Evolutionary conservation across 2,113 vertebrate species (phyloP).

Genomic region (Rhipidura dahli): DNA sequence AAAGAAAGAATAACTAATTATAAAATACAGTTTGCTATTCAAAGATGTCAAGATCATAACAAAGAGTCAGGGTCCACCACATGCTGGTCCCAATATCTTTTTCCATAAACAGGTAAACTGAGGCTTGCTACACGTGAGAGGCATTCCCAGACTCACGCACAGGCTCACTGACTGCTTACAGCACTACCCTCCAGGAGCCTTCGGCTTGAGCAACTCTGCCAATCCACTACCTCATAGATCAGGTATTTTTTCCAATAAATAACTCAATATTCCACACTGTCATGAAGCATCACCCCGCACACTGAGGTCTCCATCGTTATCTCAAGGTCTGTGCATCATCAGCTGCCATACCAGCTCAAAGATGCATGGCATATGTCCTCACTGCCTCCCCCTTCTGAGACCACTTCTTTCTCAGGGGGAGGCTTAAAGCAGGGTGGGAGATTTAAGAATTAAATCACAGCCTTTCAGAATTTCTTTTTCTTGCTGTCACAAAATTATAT

Average conservation of each 20-base stretch:
- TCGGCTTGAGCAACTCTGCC: not conserved
- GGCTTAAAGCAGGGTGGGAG: not conserved
- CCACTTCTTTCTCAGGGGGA: not conserved
- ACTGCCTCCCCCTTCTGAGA: not conserved
- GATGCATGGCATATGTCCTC: not conserved
- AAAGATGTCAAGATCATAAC: not conserved
- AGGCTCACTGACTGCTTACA: not conserved
- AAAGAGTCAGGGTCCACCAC: not conserved
- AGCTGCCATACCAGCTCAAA: not conserved
- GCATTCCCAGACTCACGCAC: not conserved
- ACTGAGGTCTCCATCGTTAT: not conserved
- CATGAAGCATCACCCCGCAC: not conserved
- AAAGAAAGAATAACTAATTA: not conserved
- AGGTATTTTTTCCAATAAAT: not conserved
- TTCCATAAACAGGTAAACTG: not conserved
- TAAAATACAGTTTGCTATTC: not conserved
- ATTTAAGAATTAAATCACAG: not conserved
- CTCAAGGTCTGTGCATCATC: not conserved
- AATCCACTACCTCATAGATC: not conserved
- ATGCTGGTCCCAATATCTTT: fast-evolving
- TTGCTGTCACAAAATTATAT: not conserved
- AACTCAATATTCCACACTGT: not conserved
- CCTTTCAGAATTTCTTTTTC: not conserved
- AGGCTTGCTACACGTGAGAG: fast-evolving
- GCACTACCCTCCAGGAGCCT: not conserved